Conservation (phyloP, 2,113 vertebrate genomes). For the Nibea coibor region DNA sequence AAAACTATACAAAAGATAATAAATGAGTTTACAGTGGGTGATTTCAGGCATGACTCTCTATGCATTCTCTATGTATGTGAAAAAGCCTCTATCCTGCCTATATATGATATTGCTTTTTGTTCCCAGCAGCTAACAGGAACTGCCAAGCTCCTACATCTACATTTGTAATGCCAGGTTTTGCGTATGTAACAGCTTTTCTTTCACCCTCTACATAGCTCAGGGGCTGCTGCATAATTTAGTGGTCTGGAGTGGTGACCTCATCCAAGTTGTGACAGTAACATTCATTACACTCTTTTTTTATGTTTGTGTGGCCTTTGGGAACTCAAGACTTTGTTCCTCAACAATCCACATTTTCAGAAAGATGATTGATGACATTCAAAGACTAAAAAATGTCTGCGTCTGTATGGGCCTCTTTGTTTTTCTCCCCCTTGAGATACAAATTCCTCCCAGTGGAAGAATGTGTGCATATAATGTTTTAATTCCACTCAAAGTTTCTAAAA, state of each 20-base stretch:
- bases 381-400: not conserved
- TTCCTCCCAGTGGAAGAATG: conserved; percentile 25
- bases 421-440: not conserved
- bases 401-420: not conserved
- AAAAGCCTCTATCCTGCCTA: not conserved
- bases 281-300: conserved; percentile 45
- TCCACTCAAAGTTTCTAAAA: not conserved
- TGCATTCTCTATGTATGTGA: too few relatives aligned
- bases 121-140: not conserved
- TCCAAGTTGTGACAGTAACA: conserved; percentile 59
- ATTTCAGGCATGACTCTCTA: not conserved
- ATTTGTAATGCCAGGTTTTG: conserved; percentile 41
- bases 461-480: conserved; percentile 13
- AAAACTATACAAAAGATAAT: too few relatives aligned
- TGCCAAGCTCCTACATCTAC: conserved; percentile 29
- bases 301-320: conserved; percentile 35
- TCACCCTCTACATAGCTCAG: conserved; percentile 32
- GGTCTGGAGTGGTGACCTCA: conserved; percentile 59
- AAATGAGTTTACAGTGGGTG: too few relatives aligned
- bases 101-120: not conserved
- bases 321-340: conserved; percentile 20
- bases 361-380: conserved; percentile 36
- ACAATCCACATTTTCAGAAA: conserved; percentile 38
- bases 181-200: conserved; percentile 43
- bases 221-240: conserved; percentile 72